Evolutionary conservation across 2,113 vertebrate species (phyloP).

Genomic region (Ovis aries): DNA sequence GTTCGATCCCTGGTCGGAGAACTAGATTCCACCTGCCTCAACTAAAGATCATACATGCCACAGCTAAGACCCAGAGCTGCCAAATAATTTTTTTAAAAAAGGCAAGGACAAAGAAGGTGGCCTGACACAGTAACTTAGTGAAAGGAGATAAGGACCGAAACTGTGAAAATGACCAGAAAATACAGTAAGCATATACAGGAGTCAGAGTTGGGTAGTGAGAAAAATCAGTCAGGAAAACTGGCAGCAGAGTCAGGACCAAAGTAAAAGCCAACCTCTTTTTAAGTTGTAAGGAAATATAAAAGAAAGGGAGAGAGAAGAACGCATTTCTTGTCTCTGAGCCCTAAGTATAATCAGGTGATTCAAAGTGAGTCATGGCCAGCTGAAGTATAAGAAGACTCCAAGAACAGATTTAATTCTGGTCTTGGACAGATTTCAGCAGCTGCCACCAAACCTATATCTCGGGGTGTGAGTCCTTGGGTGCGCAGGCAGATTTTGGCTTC

Average conservation of each 20-base stretch:
- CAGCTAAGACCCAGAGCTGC: background rate
- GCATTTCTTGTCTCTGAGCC: background rate
- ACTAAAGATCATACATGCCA: background rate
- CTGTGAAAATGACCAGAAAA: background rate
- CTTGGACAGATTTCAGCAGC: background rate
- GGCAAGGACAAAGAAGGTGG: background rate
- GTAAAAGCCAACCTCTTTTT: background rate
- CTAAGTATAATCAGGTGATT: background rate
- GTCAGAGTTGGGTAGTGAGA: background rate
- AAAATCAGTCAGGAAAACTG: background rate
- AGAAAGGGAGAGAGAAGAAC: background rate
- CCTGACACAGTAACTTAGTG: background rate
- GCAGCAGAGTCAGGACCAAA: background rate
- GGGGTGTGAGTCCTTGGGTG: background rate
- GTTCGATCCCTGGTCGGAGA: accelerated
- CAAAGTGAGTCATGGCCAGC: background rate
- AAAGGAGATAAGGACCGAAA: background rate
- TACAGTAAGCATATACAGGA: background rate
- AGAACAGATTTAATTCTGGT: background rate
- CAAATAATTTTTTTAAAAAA: background rate
- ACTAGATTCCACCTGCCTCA: background rate
- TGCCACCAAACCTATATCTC: background rate
- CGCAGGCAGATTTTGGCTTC: background rate
- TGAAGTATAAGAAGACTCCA: background rate
- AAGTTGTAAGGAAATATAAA: background rate